Conservation (phyloP, 2,888 invertebrate genomes). For the Sarcophaga subvicina region DNA sequence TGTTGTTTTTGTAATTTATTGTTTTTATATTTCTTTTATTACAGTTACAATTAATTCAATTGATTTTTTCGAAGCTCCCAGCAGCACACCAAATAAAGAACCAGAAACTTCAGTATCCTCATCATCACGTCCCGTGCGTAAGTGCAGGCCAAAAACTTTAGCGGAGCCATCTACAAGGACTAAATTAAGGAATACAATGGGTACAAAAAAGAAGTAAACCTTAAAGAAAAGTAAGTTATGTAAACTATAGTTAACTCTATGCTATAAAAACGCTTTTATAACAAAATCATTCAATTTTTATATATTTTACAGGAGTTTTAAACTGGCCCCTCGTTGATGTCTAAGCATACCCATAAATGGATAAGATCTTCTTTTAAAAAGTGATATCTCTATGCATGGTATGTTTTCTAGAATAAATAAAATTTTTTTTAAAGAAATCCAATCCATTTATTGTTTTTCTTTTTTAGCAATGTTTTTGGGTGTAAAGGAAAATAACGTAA, state of each 20-base stretch:
- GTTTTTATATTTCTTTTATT: not conserved
- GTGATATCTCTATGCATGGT: too few relatives aligned
- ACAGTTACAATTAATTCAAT: conserved; percentile 30
- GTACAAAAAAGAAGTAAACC: conserved; percentile 22
- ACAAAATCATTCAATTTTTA: too few relatives aligned
- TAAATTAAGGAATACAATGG: conserved; percentile 59
- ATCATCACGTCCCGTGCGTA: conserved; percentile 52
- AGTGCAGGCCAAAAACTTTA: conserved; percentile 62
- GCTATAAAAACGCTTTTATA: too few relatives aligned
- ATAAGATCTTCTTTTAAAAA: too few relatives aligned
- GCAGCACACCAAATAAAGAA: conserved; percentile 64
- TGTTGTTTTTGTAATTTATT: not conserved
- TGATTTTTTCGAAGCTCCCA: conserved; percentile 51
- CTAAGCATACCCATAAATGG: too few relatives aligned
- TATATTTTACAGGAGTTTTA: too few relatives aligned
- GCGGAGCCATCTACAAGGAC: conserved; percentile 31
- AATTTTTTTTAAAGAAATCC: too few relatives aligned
- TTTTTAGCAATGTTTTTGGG: too few relatives aligned
- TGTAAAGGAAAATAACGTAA: too few relatives aligned
- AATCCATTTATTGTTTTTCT: too few relatives aligned
- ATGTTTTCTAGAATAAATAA: too few relatives aligned
- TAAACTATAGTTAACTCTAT: not conserved
- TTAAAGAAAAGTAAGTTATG: conserved; percentile 19
- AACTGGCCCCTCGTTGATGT: too few relatives aligned
- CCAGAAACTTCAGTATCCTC: not conserved